Base-by-base conservation (phyloP, 2,888 invertebrate genomes). In the Hofmannophila pseudospretella region DNA sequence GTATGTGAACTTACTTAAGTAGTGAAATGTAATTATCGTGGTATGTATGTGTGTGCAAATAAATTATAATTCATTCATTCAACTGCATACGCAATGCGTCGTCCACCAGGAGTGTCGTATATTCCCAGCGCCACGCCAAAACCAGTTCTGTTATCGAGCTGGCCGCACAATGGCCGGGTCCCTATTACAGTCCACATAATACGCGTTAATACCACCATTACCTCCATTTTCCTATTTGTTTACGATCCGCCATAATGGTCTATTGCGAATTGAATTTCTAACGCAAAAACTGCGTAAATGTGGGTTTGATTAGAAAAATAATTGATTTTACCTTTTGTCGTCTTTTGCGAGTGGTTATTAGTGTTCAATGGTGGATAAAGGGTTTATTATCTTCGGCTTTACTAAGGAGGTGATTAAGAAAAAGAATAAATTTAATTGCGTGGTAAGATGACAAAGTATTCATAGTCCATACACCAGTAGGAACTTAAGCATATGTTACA, bases 191-290 rank as follows among this genome's bases (percentile, higher is more conserved):
- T 34, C 44, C 44, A 43, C 33, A 51, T 61, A 58, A 56, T 64
- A 67, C 63, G 67, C 73, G 61, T 71, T 67, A 72, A 71, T 67
- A 54, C 61, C 56, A 58, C 63, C 60, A 68, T 68, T 68, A 68
- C 54, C 49, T 48, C 51, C 51, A 54, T 66, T 62, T 71, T 67
- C 66, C 69, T 71, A 72, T 74, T 73, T 69, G 71, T 73, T 74
- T 73, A 72, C 58, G 72, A 64, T 47, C 57, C 51, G 32, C 45
- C 28, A 49, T 54, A 58, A 63, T 61, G 51, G 58, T 54, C 67
- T 68, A 67, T 69, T 68, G 67, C 51, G 54, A 53, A 63, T 66
- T 67, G 64, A 67, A 68, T 69, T 63, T 57, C 65, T 66, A 61
- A 60, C 50, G 56, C 51, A 49, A 54, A 53, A 54, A 56, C 44